A percentile compares a stretch with the other conserved stretches of the same genome.
These are phyloP conservation scores for Limanda limanda DNA, from an alignment of 2,113 vertebrate species.

Conservation along the genomic window DNA sequence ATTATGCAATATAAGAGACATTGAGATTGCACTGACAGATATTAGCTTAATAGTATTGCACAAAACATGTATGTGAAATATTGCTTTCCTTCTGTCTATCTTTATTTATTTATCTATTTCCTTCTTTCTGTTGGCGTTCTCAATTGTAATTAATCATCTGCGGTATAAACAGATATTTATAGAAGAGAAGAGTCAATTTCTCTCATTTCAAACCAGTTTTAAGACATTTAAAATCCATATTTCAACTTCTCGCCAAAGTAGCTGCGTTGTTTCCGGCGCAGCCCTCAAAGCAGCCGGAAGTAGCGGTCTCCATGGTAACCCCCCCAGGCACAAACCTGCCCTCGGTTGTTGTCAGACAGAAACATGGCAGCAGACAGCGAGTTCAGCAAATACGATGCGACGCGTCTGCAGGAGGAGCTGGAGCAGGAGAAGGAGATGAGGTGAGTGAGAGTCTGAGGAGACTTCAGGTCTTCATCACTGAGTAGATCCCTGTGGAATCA, in stretches of 20 bases:
- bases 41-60: too few species aligned
- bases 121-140: too few species aligned
- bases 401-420: slow-evolving; percentile 64
- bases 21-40: too few species aligned
- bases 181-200: not conserved
- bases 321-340: slow-evolving; percentile 28
- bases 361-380: slow-evolving; percentile 62
- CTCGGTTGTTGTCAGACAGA: not conserved
- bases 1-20: too few species aligned
- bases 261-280: not conserved
- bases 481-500: not conserved
- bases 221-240: not conserved
- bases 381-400: slow-evolving; percentile 49
- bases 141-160: too few species aligned
- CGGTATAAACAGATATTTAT: too few species aligned
- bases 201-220: not conserved
- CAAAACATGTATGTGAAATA: too few species aligned
- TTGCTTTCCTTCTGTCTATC: too few species aligned
- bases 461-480: too few species aligned
- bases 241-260: not conserved
- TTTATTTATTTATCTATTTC: too few species aligned
- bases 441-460: slow-evolving; percentile 58
- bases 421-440: slow-evolving; percentile 75
- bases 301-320: slow-evolving; percentile 60
- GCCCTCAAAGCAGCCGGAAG: slow-evolving; percentile 30